Percentiles rank a stretch among this genome's conserved stretches.
These are phyloP conservation scores for Lerista edwardsae DNA, from an alignment of 2,797 vertebrate species.

Conservation along the genomic window DNA sequence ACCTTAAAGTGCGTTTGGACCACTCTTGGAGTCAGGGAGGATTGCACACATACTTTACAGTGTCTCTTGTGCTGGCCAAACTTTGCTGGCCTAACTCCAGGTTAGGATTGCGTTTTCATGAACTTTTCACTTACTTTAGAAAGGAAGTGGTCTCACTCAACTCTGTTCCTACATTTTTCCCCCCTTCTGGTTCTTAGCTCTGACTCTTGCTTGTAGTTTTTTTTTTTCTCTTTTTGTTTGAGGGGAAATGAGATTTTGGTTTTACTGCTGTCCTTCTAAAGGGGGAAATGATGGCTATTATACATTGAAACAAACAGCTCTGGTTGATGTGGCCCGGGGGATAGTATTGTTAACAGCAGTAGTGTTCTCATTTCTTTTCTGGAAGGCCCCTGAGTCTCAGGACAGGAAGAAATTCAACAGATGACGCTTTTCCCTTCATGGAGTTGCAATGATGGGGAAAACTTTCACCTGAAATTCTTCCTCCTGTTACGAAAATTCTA, in stretches of 20 bases:
- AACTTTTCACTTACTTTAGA: slow-evolving; percentile 2
- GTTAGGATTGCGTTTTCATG: no score
- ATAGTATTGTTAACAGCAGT: background rate
- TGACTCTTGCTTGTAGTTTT: slow-evolving; percentile 27
- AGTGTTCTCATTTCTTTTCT: background rate
- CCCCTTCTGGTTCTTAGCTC: background rate
- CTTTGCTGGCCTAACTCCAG: no score
- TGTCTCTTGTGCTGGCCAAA: no score
- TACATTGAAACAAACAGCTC: slow-evolving; percentile 23
- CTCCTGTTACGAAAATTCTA: background rate
- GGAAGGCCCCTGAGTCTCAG: background rate
- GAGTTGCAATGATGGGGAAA: background rate
- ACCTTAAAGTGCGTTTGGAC: no score
- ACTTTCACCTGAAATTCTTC: background rate
- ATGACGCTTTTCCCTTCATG: background rate
- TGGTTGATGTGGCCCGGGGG: background rate
- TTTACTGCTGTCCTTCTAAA: slow-evolving; percentile 21
- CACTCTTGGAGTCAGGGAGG: no score
- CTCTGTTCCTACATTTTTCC: background rate
- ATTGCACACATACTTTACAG: no score
- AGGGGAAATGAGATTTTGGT: slow-evolving; percentile 14
- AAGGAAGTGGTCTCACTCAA: background rate
- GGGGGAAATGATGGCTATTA: slow-evolving; percentile 13
- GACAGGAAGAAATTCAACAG: background rate
- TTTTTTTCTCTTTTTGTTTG: background rate